phyloP scores from a whole-genome alignment of 2,797 vertebrate species.

The Octomys mimax region DNA sequence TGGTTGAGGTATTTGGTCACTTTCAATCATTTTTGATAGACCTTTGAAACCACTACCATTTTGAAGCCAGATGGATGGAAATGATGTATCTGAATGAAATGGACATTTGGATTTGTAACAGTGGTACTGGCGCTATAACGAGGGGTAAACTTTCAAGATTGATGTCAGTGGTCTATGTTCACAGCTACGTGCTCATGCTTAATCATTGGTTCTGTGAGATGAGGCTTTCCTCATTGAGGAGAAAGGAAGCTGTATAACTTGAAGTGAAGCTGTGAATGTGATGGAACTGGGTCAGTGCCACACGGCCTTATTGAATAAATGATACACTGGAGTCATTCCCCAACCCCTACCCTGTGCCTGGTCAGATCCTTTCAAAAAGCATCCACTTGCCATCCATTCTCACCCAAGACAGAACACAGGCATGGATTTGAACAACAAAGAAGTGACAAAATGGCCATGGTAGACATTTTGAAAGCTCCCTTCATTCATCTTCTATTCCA shows the following conservation, averaged over 20 bases:
- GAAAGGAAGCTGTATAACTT: neutral
- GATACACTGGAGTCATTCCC: neutral
- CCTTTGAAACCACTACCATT: conserved; percentile 33
- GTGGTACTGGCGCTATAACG: neutral
- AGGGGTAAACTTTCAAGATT: neutral
- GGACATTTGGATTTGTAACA: neutral
- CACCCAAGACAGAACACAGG: neutral
- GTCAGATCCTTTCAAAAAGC: neutral
- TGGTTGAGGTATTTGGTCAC: neutral
- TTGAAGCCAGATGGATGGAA: conserved; percentile 34
- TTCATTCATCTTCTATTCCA: neutral
- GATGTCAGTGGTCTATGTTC: neutral
- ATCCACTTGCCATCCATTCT: neutral
- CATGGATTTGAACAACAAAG: neutral
- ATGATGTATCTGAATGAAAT: neutral
- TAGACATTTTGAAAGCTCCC: neutral
- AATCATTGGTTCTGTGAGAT: neutral
- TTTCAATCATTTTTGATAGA: neutral
- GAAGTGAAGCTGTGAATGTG: neutral
- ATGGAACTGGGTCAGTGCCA: neutral
- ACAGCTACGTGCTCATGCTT: neutral
- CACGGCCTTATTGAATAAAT: neutral
- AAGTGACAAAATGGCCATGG: neutral
- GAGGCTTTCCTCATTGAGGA: conserved; percentile 5
- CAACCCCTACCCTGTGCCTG: rapidly evolving